Base-by-base conservation (phyloP, 1,140 invertebrate species). In the Thaumetopoea pityocampa region DNA sequence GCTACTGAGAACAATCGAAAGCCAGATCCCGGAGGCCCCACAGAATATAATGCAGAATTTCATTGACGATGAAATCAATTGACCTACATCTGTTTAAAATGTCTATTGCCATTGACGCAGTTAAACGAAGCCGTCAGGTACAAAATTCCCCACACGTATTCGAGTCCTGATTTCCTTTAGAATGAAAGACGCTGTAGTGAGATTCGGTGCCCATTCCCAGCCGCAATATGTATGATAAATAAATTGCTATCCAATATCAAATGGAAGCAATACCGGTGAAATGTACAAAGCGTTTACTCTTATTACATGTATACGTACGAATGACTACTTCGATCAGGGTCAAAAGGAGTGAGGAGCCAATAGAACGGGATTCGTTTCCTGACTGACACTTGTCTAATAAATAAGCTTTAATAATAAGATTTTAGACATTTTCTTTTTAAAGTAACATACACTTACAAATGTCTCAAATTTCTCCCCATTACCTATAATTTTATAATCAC, bases 211-310 rank as follows among this genome's bases (percentile, higher is more conserved):
- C 65, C 57, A 49, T 45, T 64, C 61, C 41, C 51, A 50, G 54
- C 67, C 71, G 67, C 77, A 81, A 83, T 83, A 83, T 81, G 72
- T 83, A 83, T 83, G 77, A 79, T 83, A 83, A 83, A 83, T 81
- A 83, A 83, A 83, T 83, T 83, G 79, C 67, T 79, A 80, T 79
- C 76, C 79, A 78, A 83, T 83, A 83, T 83, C 59, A 79, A 83
- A 83, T 79, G 70, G 76, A 67, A 70, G 52, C 72, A 65, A 71
- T 72, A 66, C 69, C 69, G 58, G 58, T 72, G 67, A 76, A 73
- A 71, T 79, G 72, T 79, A 81, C 68, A 74, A 62, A 74, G 58
- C 69, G 58, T 68, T 70, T 66, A 64, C 59, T 67, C 56, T 51
- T 72, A 72, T 73, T 67, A 58, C 62, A 45, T 62, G 51, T 54